phyloP scores from a whole-genome alignment of 2,888 invertebrate species.

The Tipula unca region DNA sequence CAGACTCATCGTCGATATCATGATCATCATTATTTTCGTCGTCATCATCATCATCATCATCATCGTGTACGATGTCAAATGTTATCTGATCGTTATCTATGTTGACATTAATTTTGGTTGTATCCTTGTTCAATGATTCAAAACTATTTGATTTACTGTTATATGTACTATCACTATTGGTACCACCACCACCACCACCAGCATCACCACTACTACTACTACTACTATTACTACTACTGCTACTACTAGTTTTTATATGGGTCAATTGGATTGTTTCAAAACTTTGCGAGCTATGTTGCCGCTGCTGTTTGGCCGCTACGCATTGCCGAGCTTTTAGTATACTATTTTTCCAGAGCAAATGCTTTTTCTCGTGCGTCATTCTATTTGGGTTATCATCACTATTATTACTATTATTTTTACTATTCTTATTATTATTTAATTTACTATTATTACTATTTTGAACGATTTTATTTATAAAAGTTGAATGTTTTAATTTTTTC shows the following conservation, averaged over 20 bases:
- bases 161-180: not conserved
- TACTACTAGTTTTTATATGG: conserved; percentile 35
- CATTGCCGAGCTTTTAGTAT: not conserved
- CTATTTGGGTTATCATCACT: not conserved
- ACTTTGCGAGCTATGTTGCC: conserved; percentile 23
- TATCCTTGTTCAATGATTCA: not conserved
- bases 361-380: not conserved
- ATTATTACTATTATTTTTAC: not conserved
- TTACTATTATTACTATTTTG: not conserved
- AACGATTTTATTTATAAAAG: not conserved
- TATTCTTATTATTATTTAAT: not conserved
- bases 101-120: not conserved
- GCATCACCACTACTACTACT: conserved; percentile 29
- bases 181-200: not conserved
- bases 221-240: conserved; percentile 19
- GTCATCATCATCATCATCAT: conserved; percentile 18
- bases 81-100: not conserved
- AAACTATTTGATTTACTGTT: not conserved
- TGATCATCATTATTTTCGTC: conserved; percentile 24
- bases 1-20: conserved; percentile 29
- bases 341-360: conserved; percentile 20
- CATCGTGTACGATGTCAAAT: not conserved
- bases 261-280: conserved; percentile 42
- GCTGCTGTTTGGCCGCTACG: not conserved
- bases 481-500: not conserved